Evolutionary conservation across 1,140 invertebrate genomes (phyloP).

Genomic region (Andrena cerasifolii): DNA sequence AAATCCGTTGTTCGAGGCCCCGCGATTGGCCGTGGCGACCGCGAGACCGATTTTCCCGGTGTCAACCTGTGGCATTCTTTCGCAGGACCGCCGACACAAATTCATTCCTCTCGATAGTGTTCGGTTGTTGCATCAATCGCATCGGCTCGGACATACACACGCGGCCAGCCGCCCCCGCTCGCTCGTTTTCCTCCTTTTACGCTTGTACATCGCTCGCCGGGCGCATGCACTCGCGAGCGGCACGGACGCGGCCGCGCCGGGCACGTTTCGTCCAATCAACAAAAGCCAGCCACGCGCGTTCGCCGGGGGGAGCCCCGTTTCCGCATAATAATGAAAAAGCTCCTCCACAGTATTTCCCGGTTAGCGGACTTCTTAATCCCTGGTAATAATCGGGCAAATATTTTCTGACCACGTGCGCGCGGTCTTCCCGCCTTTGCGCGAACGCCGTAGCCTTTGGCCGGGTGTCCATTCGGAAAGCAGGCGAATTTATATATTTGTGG

Average conservation of each 20-base stretch:
- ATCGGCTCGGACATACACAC: conserved; percentile 35
- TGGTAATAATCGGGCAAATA: conserved; percentile 37
- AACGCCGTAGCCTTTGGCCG: too few species aligned
- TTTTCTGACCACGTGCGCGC: background rate
- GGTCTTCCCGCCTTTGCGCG: too few species aligned
- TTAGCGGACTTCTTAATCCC: conserved; percentile 44
- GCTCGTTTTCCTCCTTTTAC: conserved; percentile 56
- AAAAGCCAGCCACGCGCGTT: conserved; percentile 22
- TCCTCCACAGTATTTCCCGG: conserved; percentile 21
- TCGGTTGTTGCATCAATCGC: conserved; percentile 65
- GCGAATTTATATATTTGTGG: too few species aligned
- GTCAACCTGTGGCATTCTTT: conserved; percentile 68
- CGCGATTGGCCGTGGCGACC: background rate
- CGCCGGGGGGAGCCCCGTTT: conserved; percentile 4
- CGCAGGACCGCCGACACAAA: conserved; percentile 59
- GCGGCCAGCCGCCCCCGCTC: background rate
- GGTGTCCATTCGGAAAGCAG: too few species aligned
- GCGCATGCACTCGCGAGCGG: conserved; percentile 32
- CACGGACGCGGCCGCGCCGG: background rate
- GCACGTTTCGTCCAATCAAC: conserved; percentile 45
- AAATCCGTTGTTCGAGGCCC: background rate
- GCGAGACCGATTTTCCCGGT: conserved; percentile 54
- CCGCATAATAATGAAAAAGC: conserved; percentile 45
- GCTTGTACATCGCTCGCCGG: conserved; percentile 29
- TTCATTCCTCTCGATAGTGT: conserved; percentile 66